Percentiles rank a stretch among this genome's conserved stretches.
These are phyloP conservation scores for Nemoura dubitans DNA, from an alignment of 2,888 invertebrate genomes.

Conservation along the genomic window DNA sequence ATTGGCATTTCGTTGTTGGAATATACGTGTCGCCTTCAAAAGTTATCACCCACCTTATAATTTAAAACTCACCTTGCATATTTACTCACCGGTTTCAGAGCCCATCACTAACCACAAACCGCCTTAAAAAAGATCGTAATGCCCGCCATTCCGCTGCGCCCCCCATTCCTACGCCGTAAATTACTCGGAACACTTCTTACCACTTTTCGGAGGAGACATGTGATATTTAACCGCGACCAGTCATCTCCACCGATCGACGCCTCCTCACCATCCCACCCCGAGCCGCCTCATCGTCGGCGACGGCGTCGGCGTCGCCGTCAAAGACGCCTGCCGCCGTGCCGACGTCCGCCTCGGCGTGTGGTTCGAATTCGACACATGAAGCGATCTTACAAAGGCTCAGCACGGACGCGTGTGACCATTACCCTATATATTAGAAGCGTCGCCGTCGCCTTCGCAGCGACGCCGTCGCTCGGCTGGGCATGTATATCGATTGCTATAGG, in stretches of 20 bases:
- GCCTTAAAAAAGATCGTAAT: background rate
- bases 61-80: no score
- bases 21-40: no score
- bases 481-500: background rate
- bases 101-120: background rate
- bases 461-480: background rate
- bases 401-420: background rate
- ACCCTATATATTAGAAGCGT: slow-evolving; percentile 12
- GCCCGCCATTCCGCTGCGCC: background rate
- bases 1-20: background rate
- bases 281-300: no score
- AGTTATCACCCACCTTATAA: no score
- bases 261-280: background rate
- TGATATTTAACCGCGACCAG: background rate
- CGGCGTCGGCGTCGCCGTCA: background rate
- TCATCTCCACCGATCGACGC: background rate
- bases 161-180: background rate
- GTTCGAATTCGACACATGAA: background rate
- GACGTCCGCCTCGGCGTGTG: background rate
- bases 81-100: no score
- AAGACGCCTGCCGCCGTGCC: background rate
- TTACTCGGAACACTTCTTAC: background rate
- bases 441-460: background rate
- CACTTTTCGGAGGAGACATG: background rate
- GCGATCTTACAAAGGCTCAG: background rate